Evolutionary conservation across 37 sponge, comb jelly and placozoan genomes (phyloP).

Genomic region (Axinella damicornis): DNA sequence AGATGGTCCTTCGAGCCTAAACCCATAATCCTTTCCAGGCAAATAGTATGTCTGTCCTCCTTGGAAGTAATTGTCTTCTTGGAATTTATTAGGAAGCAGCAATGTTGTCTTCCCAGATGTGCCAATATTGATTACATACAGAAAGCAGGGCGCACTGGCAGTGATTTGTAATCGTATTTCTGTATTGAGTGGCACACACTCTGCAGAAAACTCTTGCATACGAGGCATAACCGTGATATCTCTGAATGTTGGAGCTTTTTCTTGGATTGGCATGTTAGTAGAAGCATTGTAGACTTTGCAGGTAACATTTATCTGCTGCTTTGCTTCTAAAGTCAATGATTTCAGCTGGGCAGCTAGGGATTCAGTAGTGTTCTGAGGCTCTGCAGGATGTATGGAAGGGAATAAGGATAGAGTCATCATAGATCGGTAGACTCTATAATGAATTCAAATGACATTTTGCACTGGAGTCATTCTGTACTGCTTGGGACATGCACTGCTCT

Average conservation of each 20-base stretch:
- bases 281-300: too few relatives aligned
- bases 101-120: conserved; percentile 42
- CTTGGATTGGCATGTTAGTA: too few relatives aligned
- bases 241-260: conserved; percentile 9
- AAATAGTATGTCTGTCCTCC: conserved; percentile 21
- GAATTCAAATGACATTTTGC: too few relatives aligned
- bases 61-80: conserved; percentile 14
- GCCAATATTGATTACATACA: conserved; percentile 44
- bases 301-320: too few relatives aligned
- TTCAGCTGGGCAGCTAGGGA: too few relatives aligned
- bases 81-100: conserved; percentile 26
- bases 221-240: conserved; percentile 22
- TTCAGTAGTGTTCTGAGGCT: too few relatives aligned
- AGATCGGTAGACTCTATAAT: too few relatives aligned
- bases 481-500: too few relatives aligned
- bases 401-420: too few relatives aligned
- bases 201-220: conserved; percentile 8
- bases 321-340: too few relatives aligned
- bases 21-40: conserved; percentile 39
- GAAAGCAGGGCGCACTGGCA: conserved; percentile 20
- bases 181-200: conserved; percentile 28
- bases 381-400: too few relatives aligned
- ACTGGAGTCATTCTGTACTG: too few relatives aligned
- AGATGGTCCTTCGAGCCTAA: conserved; percentile 38
- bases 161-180: conserved; percentile 35